A percentile compares a stretch with the other conserved stretches of the same genome.
Conservation (phyloP, 2,797 vertebrate genomes). For the Urocyon cinereoargenteus region DNA sequence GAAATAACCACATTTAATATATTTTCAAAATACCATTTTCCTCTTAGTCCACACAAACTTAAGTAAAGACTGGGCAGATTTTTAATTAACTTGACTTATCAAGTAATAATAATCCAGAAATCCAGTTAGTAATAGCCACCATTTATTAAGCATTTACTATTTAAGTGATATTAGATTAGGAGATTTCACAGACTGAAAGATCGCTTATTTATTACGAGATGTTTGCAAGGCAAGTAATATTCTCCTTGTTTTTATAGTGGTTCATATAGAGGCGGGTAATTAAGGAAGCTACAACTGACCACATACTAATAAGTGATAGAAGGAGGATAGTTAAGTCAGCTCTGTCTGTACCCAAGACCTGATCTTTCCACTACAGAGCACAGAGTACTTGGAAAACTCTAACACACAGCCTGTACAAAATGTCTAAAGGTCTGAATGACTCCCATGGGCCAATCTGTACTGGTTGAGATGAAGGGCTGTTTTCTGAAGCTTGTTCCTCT, state of each 20-base stretch:
- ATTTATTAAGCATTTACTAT: background rate
- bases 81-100: background rate
- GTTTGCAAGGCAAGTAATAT: background rate
- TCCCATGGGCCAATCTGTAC: background rate
- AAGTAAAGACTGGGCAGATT: background rate
- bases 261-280: background rate
- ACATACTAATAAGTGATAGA: background rate
- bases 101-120: background rate
- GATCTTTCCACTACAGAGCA: background rate
- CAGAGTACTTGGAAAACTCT: background rate
- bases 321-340: background rate
- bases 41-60: background rate
- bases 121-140: background rate
- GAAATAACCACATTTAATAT: background rate
- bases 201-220: background rate
- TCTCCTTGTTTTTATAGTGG: background rate
- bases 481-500: background rate
- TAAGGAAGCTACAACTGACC: background rate
- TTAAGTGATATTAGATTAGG: background rate
- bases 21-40: background rate
- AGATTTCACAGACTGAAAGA: background rate
- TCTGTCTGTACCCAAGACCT: background rate
- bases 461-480: background rate
- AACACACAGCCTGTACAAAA: background rate
- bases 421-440: background rate